These are phyloP conservation scores for Cydia amplana DNA, from an alignment of 1,140 invertebrate species.

Conservation along the genomic window DNA sequence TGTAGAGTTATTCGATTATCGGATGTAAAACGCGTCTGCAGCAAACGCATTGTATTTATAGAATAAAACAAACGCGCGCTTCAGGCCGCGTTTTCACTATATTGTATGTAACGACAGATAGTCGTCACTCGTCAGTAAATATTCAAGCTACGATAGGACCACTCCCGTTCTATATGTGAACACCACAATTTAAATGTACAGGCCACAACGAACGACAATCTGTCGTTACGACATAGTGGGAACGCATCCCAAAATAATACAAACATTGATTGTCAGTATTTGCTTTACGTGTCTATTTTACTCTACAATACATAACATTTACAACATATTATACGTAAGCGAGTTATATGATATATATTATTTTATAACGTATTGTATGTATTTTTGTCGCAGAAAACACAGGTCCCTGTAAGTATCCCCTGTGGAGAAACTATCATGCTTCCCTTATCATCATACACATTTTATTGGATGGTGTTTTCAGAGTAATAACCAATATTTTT, in stretches of 20 bases:
- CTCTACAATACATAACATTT: slow-evolving; percentile 18
- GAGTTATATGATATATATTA: neutral
- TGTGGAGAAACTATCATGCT: slow-evolving; percentile 33
- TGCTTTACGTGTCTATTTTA: slow-evolving; percentile 22
- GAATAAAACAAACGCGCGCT: no score
- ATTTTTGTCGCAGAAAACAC: slow-evolving; percentile 75
- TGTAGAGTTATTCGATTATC: no score
- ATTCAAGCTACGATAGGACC: no score
- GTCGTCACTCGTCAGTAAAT: no score
- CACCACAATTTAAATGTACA: no score
- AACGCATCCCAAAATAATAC: neutral
- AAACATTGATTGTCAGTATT: neutral
- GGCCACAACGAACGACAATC: no score
- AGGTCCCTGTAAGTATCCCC: slow-evolving; percentile 73
- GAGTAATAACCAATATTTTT: neutral
- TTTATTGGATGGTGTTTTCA: slow-evolving; percentile 21
- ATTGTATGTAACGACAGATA: no score
- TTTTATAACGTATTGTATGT: slow-evolving; percentile 38
- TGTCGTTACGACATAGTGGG: no score
- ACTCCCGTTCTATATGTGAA: no score
- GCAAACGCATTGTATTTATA: no score
- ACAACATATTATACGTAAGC: neutral
- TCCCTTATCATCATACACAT: slow-evolving; percentile 31
- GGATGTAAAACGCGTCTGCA: no score
- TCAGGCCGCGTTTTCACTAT: no score